Base-by-base conservation (phyloP, 2,888 invertebrate genomes). In the Drepana falcataria region DNA sequence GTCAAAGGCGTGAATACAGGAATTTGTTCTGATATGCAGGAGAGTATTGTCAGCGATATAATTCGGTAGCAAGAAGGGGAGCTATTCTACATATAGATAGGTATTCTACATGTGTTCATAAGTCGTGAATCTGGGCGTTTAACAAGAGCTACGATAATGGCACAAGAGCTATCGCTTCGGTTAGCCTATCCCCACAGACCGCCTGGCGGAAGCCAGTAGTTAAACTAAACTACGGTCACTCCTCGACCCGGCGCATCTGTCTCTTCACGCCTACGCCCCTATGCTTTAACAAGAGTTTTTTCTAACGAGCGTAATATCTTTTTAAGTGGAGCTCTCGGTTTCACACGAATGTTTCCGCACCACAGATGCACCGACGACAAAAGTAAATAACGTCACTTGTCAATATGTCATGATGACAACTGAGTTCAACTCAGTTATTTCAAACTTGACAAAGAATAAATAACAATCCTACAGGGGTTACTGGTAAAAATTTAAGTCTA, bases 201-300 rank as follows among this genome's bases (percentile, higher is more conserved):
- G 70, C 75, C 77, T 76, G 73, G 70, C 89, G 89, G 89, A 90
- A 88, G 87, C 83, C 67, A 71, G 75, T 81, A 87, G 88, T 90
- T 90, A 87, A 82, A 84, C 79, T 79, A 79, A 85, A 83, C 81
- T 79, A 78, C 84, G 85, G 87, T 87, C 86, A 88, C 77, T 78
- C 75, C 75, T 72, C 79, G 83, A 77, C 81, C 84, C 79, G 77
- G 69, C 69, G 68, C 82, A 81, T 79, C 79, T 81, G 81, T 81
- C 79, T 73, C 65, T 71, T 75, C 64, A 77, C 83, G 80, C 87
- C 85, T 70, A 88, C 88, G 77, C 79, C 66, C 71, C 66, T 70
- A 68, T 76, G 75, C 81, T 85, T 77, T 71, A 79, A 76, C 69
- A 62, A 33, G 61, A 56, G 66, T 77, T 81, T 84, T 85, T 79